Percentiles rank a stretch among this genome's conserved stretches.
phyloP scores from a whole-genome alignment of 1,140 invertebrate genomes.

The Caerostris extrusa region DNA sequence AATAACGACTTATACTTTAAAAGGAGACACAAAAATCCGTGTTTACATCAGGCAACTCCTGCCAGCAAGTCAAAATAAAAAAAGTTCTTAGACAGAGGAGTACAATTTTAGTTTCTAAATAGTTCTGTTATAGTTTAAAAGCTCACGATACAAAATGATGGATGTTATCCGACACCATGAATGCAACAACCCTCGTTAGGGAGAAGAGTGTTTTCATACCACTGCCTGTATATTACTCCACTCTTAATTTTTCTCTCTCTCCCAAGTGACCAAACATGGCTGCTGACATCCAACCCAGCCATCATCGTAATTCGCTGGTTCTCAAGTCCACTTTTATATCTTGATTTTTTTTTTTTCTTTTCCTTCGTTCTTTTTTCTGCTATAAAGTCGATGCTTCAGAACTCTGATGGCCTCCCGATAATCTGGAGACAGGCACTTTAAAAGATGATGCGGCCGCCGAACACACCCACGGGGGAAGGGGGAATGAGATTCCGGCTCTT shows the following conservation, averaged over 20 bases:
- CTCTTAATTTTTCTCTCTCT: neutral
- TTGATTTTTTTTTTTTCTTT: neutral
- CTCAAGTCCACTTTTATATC: neutral
- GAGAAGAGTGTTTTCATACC: too few relatives aligned
- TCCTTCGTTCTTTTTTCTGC: neutral
- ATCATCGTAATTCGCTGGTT: neutral
- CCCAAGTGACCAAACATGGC: neutral
- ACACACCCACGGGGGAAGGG: slow-evolving; percentile 44
- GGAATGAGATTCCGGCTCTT: neutral
- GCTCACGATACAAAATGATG: neutral
- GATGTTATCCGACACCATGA: neutral
- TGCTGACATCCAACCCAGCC: neutral
- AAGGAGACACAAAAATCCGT: too few relatives aligned
- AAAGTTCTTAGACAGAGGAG: too few relatives aligned
- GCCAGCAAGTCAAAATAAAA: too few relatives aligned
- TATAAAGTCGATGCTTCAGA: slow-evolving; percentile 65
- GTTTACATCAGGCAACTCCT: too few relatives aligned
- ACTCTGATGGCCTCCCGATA: slow-evolving; percentile 61
- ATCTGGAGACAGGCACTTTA: slow-evolving; percentile 33
- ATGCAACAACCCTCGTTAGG: neutral
- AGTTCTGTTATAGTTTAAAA: too few relatives aligned
- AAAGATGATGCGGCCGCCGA: slow-evolving; percentile 57
- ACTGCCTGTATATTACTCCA: neutral
- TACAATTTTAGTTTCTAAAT: too few relatives aligned
- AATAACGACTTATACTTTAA: too few relatives aligned